Evolutionary conservation across 2,797 vertebrate genomes (phyloP).

Genomic region (Microchirus variegatus): DNA sequence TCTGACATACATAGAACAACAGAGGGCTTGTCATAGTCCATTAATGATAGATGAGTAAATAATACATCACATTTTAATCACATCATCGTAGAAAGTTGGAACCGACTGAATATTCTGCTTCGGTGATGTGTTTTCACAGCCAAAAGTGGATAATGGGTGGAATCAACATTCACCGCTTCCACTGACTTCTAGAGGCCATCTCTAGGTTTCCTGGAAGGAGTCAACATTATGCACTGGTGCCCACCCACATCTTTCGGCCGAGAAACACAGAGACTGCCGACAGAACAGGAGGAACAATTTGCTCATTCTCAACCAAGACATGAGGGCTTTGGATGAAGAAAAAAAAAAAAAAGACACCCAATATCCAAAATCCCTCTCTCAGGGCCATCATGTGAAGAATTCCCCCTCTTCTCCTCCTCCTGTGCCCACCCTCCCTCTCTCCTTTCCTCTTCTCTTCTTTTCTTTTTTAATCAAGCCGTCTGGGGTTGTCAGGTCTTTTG

Average conservation of each 20-base stretch:
- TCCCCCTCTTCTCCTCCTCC: constrained; percentile 73
- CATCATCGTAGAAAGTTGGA: neutral
- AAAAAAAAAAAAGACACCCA: constrained; percentile 80
- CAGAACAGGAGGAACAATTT: constrained; percentile 81
- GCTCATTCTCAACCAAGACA: constrained; percentile 82
- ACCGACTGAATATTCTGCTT: constrained; percentile 1
- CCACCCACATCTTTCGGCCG: constrained; percentile 72
- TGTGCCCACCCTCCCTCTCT: constrained; percentile 57
- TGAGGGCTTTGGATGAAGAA: constrained; percentile 69
- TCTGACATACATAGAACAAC: constrained; percentile 55
- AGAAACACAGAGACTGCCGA: constrained; percentile 59
- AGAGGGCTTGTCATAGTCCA: constrained; percentile 41
- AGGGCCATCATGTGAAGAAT: constrained; percentile 86
- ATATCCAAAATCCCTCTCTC: constrained; percentile 87
- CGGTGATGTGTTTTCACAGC: constrained; percentile 1
- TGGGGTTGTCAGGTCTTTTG: constrained; percentile 89
- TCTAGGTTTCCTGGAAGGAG: constrained; percentile 47
- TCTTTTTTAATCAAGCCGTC: constrained; percentile 90
- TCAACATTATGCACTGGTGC: constrained; percentile 52
- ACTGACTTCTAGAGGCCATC: constrained; percentile 25
- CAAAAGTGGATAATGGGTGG: neutral
- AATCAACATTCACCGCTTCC: constrained; percentile 24
- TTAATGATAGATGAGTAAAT: constrained; percentile 29
- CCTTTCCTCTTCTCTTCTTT: constrained; percentile 76
- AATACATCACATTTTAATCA: constrained; percentile 5